Conservation (phyloP, 2,113 vertebrate species). For the Carlito syrichta region DNA sequence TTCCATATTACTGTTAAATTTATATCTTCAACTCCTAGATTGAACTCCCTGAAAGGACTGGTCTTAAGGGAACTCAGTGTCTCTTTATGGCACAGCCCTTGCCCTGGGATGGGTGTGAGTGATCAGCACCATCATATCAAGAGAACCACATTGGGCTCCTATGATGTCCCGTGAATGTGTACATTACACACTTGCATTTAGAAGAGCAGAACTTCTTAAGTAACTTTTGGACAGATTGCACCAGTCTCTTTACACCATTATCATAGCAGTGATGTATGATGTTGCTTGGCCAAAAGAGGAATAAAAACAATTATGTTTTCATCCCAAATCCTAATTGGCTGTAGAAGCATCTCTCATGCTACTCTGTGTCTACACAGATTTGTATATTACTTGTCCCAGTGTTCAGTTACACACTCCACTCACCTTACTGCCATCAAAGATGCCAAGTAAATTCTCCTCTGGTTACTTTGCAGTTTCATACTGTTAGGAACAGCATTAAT, state of each 20-base stretch:
- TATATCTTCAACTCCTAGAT: neutral
- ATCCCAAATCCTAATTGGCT: neutral
- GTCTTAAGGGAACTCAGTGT: neutral
- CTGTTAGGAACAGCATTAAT: neutral
- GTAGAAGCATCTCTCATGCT: neutral
- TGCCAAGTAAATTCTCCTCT: neutral
- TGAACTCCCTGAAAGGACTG: neutral
- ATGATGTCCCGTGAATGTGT: neutral
- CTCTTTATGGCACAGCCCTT: neutral
- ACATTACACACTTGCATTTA: neutral
- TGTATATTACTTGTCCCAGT: no score
- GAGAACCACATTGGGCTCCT: neutral
- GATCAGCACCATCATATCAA: neutral
- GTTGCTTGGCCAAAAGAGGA: neutral
- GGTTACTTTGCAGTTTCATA: neutral
- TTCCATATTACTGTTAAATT: neutral
- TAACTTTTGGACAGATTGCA: neutral
- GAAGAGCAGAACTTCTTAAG: neutral
- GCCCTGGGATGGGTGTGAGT: rapidly evolving
- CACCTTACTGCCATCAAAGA: neutral
- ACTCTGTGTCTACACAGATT: neutral
- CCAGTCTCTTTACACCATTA: neutral
- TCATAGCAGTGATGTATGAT: neutral
- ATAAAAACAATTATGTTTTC: neutral
- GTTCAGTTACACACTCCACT: neutral